Conservation (phyloP, 2,888 invertebrate genomes). For the Teleogryllus oceanicus region DNA sequence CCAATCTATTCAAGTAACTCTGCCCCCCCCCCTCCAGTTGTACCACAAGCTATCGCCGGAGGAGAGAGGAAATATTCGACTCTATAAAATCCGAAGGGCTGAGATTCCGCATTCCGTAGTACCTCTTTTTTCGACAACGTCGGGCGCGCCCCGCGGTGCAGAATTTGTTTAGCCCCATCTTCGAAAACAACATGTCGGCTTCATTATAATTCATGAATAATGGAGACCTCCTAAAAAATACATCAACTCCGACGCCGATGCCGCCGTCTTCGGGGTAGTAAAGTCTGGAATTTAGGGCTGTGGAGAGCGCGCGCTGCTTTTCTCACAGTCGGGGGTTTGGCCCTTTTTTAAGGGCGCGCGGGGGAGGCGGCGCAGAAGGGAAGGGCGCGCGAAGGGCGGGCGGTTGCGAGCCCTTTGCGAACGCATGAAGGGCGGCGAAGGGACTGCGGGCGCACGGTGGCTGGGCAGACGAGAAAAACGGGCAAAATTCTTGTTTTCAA, state of each 20-base stretch:
- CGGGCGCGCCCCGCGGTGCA: background rate
- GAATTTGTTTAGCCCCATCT: background rate
- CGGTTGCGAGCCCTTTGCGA: too few species aligned
- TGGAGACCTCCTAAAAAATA: slow-evolving; percentile 2
- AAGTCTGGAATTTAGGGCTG: background rate
- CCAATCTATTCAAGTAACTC: too few species aligned
- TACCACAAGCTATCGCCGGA: too few species aligned
- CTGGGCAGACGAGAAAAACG: too few species aligned
- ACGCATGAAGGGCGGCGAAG: too few species aligned
- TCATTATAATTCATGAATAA: slow-evolving; percentile 10
- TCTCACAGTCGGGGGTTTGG: background rate
- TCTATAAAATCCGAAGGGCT: too few species aligned
- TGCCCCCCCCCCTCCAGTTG: too few species aligned
- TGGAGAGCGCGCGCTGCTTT: background rate
- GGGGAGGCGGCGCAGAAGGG: background rate
- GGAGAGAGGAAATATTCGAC: too few species aligned
- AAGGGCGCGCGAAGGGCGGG: background rate
- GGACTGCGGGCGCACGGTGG: too few species aligned
- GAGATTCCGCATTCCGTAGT: too few species aligned
- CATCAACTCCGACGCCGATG: background rate
- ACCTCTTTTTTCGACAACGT: too few species aligned
- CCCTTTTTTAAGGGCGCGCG: background rate
- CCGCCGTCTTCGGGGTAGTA: background rate
- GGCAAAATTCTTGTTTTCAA: too few species aligned
- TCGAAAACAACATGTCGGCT: slow-evolving; percentile 6